Conservation (phyloP, 2,797 vertebrate species). For the Acanthopagrus latus region DNA sequence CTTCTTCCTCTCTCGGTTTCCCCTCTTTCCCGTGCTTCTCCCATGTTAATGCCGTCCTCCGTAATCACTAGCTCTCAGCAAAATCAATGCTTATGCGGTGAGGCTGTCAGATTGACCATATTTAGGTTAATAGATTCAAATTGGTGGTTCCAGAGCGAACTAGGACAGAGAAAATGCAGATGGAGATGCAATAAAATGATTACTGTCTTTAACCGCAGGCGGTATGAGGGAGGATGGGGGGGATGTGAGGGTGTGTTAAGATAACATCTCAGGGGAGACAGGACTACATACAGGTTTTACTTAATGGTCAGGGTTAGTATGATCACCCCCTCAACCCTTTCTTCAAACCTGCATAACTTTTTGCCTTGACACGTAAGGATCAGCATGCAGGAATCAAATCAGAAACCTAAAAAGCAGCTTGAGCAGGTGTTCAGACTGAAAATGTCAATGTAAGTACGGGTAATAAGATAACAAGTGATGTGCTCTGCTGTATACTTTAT, state of each 20-base stretch:
- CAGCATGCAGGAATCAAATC: neutral
- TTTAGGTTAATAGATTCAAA: conserved; percentile 32
- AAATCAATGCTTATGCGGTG: conserved; percentile 50
- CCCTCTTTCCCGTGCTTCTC: no score
- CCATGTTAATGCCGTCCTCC: conserved; percentile 24
- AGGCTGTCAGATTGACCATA: conserved; percentile 9
- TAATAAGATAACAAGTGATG: neutral
- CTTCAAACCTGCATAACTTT: neutral
- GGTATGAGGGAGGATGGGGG: no score
- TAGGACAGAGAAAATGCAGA: neutral
- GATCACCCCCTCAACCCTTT: no score
- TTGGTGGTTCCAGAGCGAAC: neutral
- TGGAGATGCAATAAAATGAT: neutral
- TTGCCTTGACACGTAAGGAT: neutral
- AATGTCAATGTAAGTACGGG: neutral
- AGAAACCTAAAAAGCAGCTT: neutral
- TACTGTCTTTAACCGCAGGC: no score
- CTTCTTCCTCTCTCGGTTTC: neutral
- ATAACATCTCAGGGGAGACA: no score
- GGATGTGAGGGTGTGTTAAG: no score
- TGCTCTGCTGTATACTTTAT: neutral
- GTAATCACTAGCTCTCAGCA: conserved; percentile 7
- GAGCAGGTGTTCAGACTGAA: neutral
- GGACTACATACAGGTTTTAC: no score
- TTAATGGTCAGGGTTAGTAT: no score